These are phyloP conservation scores for Pasiphila rectangulata DNA, from an alignment of 2,888 invertebrate genomes.

Conservation along the genomic window DNA sequence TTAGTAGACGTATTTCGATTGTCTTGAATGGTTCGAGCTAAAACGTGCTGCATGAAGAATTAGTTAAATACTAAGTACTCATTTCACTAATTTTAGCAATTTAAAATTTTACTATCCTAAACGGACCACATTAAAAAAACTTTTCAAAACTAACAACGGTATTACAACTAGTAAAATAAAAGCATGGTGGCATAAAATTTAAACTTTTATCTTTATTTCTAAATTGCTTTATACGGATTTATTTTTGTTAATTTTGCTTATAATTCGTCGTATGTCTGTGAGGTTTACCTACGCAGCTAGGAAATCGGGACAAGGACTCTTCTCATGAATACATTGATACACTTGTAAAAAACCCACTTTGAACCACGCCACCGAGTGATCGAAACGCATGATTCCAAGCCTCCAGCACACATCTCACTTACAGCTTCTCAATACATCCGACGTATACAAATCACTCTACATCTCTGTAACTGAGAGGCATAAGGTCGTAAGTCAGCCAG, in stretches of 20 bases:
- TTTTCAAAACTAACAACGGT: neutral
- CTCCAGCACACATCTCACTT: slow-evolving; percentile 79
- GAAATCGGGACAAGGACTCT: slow-evolving; percentile 59
- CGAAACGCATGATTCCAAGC: slow-evolving; percentile 78
- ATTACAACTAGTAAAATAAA: slow-evolving; percentile 26
- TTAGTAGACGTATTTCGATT: slow-evolving; percentile 63
- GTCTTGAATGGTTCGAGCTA: slow-evolving; percentile 63
- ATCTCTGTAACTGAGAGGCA: slow-evolving; percentile 75
- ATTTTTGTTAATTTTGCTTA: slow-evolving; percentile 41
- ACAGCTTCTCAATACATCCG: slow-evolving; percentile 78
- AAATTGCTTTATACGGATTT: slow-evolving; percentile 38
- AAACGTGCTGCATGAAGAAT: slow-evolving; percentile 62
- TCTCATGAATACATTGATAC: slow-evolving; percentile 64
- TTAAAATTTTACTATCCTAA: slow-evolving; percentile 38
- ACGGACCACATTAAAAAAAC: slow-evolving; percentile 32
- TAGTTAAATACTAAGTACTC: slow-evolving; percentile 44
- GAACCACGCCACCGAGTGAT: slow-evolving; percentile 81
- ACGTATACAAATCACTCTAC: slow-evolving; percentile 68
- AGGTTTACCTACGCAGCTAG: slow-evolving; percentile 46
- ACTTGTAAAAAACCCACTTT: slow-evolving; percentile 73
- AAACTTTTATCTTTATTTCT: slow-evolving; percentile 31
- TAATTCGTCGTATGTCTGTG: slow-evolving; percentile 41
- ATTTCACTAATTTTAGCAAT: slow-evolving; percentile 38
- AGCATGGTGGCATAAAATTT: slow-evolving; percentile 54
- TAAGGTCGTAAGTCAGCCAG: slow-evolving; percentile 54